Base-by-base conservation (phyloP, 1,140 invertebrate genomes). In the Mycetomoellerius zeteki region DNA sequence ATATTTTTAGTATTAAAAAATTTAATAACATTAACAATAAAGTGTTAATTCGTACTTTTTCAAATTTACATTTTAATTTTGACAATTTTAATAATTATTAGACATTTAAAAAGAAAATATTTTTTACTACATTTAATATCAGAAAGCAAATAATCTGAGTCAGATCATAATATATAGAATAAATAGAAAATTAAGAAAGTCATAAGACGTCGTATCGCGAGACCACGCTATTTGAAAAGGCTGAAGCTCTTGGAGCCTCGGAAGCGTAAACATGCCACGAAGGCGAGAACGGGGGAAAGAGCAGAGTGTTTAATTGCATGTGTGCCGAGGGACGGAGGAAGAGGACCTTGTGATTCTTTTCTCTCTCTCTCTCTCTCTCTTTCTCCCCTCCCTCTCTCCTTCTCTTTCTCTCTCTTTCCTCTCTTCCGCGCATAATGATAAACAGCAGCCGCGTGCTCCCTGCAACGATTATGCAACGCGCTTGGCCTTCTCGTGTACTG, bases 401-500 rank as follows among this genome's bases (percentile, higher is more conserved):
- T 85, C 84, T 37, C 88, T 81, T 76, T 86, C 81, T 84, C 69
- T 86, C 62, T 86, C 80, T 71, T 69, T 85, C 85, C 72, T 71
- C 86, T 89, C 76, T 92, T 88, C 88, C 90, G 86, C 90, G 73
- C 85, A 85, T 89, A 88, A 91, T 91, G 89, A 92, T 92, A 91
- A 91, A 92, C 89, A 89, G 86, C 90, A 89, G 85, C 89, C 89
- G 92, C 90, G 82, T 89, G 87, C 87, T 92, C 91, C 80, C 87
- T 85, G 86, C 89, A 88, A 52, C 85, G 91, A 91, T 93, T 93
- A 90, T 90, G 92, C 90, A 93, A 91, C 67, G 30, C 67, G 69
- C 69, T 84, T 86, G 93, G 91, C 93, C 93, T 94, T 94, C 94
- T 92, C 89, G 54, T 87, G 50, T 69, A 78, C 81, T 84, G 89